A percentile compares a stretch with the other conserved stretches of the same genome.
These are phyloP conservation scores for Mesorhabditis spiculigera DNA, from an alignment of 2,888 invertebrate genomes.

Conservation along the genomic window DNA sequence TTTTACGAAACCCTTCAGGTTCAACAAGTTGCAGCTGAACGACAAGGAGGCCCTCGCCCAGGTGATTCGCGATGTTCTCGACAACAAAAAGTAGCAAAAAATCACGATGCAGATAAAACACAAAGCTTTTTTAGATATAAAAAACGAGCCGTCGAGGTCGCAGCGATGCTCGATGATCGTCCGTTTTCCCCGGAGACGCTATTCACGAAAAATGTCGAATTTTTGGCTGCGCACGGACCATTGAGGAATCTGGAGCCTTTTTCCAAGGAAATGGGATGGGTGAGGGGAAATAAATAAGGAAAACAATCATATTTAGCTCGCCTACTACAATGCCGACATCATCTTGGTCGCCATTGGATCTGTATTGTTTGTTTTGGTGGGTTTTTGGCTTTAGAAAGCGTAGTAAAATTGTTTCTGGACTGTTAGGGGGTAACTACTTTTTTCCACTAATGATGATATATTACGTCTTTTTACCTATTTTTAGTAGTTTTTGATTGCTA, in stretches of 20 bases:
- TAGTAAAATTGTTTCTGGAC: background rate
- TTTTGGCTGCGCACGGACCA: slow-evolving; percentile 1
- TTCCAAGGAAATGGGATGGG: slow-evolving; percentile 2
- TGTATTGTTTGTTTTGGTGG: background rate
- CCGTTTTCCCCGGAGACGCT: background rate
- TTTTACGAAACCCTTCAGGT: background rate
- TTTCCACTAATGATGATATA: no score
- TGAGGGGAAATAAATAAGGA: background rate
- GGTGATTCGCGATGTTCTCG: background rate
- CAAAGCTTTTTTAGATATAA: background rate
- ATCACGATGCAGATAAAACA: background rate
- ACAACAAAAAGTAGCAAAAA: background rate
- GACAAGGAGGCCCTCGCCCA: background rate
- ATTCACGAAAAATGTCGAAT: background rate
- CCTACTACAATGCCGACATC: background rate
- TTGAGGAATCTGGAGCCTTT: background rate
- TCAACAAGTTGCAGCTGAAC: background rate
- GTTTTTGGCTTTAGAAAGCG: background rate
- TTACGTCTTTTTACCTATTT: no score
- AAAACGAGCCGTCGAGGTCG: background rate
- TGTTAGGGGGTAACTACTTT: no score
- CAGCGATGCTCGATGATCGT: background rate
- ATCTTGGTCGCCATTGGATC: background rate
- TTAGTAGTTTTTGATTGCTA: no score
- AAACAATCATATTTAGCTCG: background rate